phyloP scores from a whole-genome alignment of 2,113 vertebrate species.

The Anser cygnoides region DNA sequence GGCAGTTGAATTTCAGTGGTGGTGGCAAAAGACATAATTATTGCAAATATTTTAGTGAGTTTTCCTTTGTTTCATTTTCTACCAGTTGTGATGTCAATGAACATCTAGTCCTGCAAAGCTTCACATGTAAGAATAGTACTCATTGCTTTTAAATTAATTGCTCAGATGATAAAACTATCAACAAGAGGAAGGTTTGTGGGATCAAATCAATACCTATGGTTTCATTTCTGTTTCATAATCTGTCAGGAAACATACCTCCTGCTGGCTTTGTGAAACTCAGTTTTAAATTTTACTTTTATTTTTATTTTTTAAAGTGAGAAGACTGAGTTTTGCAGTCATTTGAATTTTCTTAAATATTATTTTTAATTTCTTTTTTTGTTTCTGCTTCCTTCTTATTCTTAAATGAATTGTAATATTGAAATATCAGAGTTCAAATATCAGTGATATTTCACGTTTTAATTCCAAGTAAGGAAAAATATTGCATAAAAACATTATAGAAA shows the following conservation, averaged over 20 bases:
- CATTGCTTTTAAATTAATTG: slow-evolving; percentile 12
- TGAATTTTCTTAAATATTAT: neutral
- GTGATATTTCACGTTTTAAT: neutral
- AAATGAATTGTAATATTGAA: neutral
- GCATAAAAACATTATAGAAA: neutral
- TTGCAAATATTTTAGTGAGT: neutral
- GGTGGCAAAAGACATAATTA: neutral
- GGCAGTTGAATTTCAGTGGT: neutral
- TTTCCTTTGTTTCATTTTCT: slow-evolving; percentile 13
- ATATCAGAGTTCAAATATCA: neutral
- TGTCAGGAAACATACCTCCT: neutral
- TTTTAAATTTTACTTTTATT: neutral
- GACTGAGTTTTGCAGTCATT: neutral
- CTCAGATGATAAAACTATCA: neutral
- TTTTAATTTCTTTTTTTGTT: neutral
- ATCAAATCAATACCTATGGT: neutral
- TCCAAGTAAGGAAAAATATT: neutral
- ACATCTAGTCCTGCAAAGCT: neutral
- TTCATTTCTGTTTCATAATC: neutral
- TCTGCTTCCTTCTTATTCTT: neutral
- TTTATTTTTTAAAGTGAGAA: neutral
- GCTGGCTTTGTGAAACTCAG: neutral
- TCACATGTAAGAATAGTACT: neutral
- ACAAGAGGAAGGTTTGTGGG: neutral
- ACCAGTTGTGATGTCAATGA: neutral